Evolutionary conservation across 2,888 invertebrate species (phyloP), one percentile per base, ranked within the genome.

Genomic region (Carterocephalus palaemon): DNA sequence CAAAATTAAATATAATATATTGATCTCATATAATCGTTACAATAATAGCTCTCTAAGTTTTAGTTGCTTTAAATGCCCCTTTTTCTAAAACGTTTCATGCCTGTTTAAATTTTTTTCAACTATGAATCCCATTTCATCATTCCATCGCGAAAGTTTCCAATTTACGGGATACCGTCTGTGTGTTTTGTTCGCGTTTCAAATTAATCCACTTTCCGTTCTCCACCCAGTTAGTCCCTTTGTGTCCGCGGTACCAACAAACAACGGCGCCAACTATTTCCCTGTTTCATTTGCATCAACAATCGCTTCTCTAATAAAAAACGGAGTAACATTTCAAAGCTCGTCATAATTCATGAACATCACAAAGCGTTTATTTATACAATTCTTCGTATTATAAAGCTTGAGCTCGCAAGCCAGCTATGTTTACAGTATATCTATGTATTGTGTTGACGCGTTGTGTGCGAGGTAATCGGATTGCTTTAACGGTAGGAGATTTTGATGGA

Each of bases 211-310:
- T 29, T 36, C 42, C 42, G 34, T 28, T 36, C 28, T 29, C 26
- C 34, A 36, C 29, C 29, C 34, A 22, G 42, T 36, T 42, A n/a
- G n/a, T n/a, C 7, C 34, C 42, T 43, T 43, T 43, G 42, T 43
- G 13, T 16, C 26, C 26, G 28, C 16, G 36, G 42, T 34, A 22
- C 7, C 22, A 43, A 43, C 42, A 43, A 43, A 43, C 42, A 43
- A 43, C 29, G 28, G 28, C 42, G 22, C 29, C 42, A 43, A 36
- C 42, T 36, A 43, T 43, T 36, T 43, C 28, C 42, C 42, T 42
- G 42, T 42, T 42, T 42, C 42, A 42, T 42, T 42, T 42, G 42
- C 42, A 42, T 42, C 42, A 42, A 42, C 42, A 42, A 42, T 42
- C 42, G 34, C 19, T 20, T 28, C 22, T 26, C 33, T 36, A 36